phyloP scores from a whole-genome alignment of 2,888 invertebrate genomes.

The Opisthograptis luteolata region DNA sequence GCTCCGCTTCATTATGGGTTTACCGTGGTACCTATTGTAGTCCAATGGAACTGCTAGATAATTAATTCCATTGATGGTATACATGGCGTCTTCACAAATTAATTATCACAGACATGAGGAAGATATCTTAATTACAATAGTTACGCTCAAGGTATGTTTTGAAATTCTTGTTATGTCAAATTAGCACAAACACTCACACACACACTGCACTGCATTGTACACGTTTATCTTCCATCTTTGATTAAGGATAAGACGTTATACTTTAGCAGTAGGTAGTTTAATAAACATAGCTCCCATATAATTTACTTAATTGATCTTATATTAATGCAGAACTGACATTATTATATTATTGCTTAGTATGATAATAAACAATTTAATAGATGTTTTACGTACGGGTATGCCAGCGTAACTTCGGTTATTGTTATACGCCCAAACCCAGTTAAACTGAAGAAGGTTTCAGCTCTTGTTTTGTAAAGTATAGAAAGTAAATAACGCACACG shows the following conservation, averaged over 20 bases:
- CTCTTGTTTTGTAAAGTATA: too few relatives aligned
- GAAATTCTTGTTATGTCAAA: neutral
- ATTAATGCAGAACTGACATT: slow-evolving; percentile 8
- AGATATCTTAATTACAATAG: neutral
- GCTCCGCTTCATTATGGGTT: slow-evolving; percentile 6
- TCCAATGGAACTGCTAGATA: slow-evolving; percentile 4
- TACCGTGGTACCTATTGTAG: neutral
- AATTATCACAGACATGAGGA: neutral
- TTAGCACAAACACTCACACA: too few relatives aligned
- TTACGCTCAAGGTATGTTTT: neutral
- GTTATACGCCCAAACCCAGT: too few relatives aligned
- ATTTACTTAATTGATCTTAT: slow-evolving; percentile 19
- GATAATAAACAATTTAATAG: too few relatives aligned
- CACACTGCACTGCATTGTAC: too few relatives aligned
- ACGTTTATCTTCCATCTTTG: too few relatives aligned
- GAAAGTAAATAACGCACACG: too few relatives aligned
- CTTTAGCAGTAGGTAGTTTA: too few relatives aligned
- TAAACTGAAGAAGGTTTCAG: too few relatives aligned
- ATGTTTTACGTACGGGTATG: too few relatives aligned
- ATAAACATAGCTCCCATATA: slow-evolving; percentile 7
- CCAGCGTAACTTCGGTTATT: too few relatives aligned
- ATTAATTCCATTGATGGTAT: neutral
- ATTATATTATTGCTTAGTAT: neutral
- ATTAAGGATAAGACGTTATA: too few relatives aligned
- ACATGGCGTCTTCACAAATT: neutral